phyloP scores from a whole-genome alignment of 2,888 invertebrate species.

The Tricholauxania praeusta region DNA sequence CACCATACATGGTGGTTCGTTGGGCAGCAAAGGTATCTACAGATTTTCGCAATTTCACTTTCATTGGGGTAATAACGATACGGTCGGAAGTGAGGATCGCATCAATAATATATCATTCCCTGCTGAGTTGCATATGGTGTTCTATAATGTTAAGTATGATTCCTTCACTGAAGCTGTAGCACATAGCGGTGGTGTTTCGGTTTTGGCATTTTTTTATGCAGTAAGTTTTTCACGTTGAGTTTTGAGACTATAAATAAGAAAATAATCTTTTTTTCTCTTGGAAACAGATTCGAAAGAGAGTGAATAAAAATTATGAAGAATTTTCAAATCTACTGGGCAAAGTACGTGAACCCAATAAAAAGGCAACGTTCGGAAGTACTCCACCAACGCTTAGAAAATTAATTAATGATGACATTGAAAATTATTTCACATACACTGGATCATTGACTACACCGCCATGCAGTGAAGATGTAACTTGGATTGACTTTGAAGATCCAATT shows the following conservation, averaged over 20 bases:
- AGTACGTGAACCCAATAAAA: slow-evolving; percentile 71
- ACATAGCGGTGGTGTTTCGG: slow-evolving; percentile 80
- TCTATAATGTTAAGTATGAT: slow-evolving; percentile 77
- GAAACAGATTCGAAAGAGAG: slow-evolving; percentile 48
- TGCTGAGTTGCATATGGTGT: slow-evolving; percentile 84
- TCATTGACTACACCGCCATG: slow-evolving; percentile 90
- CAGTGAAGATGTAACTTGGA: slow-evolving; percentile 87
- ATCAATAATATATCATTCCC: slow-evolving; percentile 72
- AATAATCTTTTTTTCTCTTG: slow-evolving; percentile 4
- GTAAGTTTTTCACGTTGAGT: slow-evolving; percentile 66
- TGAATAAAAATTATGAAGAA: slow-evolving; percentile 71
- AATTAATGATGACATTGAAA: slow-evolving; percentile 70
- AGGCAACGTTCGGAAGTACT: slow-evolving; percentile 67
- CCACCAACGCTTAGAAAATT: slow-evolving; percentile 72
- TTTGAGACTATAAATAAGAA: background rate
- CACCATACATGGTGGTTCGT: slow-evolving; percentile 75
- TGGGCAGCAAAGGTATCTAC: slow-evolving; percentile 71
- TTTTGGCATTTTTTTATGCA: slow-evolving; percentile 83
- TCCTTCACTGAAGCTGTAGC: slow-evolving; percentile 73
- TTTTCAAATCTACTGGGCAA: slow-evolving; percentile 72
- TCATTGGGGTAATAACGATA: slow-evolving; percentile 82
- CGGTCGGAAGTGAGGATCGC: slow-evolving; percentile 78
- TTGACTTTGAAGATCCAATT: slow-evolving; percentile 83
- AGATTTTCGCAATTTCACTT: slow-evolving; percentile 84
- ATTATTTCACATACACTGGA: slow-evolving; percentile 87